phyloP scores from a whole-genome alignment of 2,797 vertebrate species.

The Basileuterus tristriatus region DNA sequence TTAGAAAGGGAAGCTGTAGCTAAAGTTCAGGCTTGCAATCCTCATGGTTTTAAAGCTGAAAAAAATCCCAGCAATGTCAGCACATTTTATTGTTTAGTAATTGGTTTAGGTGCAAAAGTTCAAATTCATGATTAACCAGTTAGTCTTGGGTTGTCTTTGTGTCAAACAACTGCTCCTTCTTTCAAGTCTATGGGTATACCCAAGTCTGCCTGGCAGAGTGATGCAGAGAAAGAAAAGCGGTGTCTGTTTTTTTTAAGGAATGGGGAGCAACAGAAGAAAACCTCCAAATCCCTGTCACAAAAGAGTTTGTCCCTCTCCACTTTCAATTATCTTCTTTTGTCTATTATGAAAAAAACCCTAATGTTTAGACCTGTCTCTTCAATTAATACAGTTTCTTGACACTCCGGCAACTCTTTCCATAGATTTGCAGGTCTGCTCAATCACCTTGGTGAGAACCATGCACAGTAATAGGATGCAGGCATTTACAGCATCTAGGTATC shows the following conservation, averaged over 20 bases:
- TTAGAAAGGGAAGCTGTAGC: neutral
- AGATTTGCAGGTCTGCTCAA: neutral
- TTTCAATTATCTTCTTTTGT: neutral
- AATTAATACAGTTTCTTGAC: neutral
- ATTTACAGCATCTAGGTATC: neutral
- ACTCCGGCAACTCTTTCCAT: neutral
- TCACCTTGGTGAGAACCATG: neutral
- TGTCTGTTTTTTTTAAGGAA: neutral
- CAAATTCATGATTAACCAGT: neutral
- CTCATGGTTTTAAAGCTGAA: neutral
- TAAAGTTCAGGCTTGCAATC: neutral
- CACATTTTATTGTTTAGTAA: neutral
- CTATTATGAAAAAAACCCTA: neutral
- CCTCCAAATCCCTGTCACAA: neutral
- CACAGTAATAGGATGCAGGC: neutral
- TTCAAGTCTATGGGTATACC: neutral
- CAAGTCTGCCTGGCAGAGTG: neutral
- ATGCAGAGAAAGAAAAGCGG: neutral
- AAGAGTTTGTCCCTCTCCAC: neutral
- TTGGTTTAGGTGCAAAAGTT: neutral
- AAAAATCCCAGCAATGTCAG: neutral
- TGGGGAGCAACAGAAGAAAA: neutral
- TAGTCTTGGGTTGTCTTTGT: neutral
- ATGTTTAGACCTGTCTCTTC: neutral
- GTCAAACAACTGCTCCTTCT: neutral